Percentiles rank a stretch among this genome's conserved stretches.
These are phyloP conservation scores for Prunella fulvescens DNA, from an alignment of 2,113 vertebrate species.

Conservation along the genomic window DNA sequence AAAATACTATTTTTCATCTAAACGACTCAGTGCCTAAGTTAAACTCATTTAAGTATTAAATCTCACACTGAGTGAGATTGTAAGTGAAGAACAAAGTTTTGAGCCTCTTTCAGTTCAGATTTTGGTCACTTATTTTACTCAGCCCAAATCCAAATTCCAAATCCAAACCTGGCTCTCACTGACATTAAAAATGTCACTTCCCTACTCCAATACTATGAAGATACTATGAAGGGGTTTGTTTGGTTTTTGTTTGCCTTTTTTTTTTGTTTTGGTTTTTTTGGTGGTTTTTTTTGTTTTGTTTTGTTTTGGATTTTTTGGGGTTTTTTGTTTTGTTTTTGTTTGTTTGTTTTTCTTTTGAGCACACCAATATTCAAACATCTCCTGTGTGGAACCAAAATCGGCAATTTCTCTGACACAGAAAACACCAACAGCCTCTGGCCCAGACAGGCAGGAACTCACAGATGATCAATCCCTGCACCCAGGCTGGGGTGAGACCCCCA, in stretches of 20 bases:
- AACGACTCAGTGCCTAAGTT: neutral
- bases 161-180: neutral
- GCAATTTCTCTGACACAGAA: too few relatives aligned
- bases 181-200: neutral
- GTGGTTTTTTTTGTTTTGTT: too few relatives aligned
- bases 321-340: too few relatives aligned
- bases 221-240: neutral
- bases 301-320: too few relatives aligned
- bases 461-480: neutral
- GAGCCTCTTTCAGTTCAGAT: neutral
- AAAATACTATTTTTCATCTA: neutral
- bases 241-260: neutral
- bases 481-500: neutral
- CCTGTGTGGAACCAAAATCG: too few relatives aligned
- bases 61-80: neutral
- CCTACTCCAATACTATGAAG: neutral
- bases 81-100: neutral
- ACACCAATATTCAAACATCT: too few relatives aligned
- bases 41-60: neutral
- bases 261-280: too few relatives aligned
- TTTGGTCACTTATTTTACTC: neutral
- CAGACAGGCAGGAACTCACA: neutral
- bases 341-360: too few relatives aligned
- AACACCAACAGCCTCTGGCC: neutral
- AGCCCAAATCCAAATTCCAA: neutral